Evolutionary conservation across 2,888 invertebrate species (phyloP), one percentile per base, ranked within the genome.

Genomic region (Amiota minor): DNA sequence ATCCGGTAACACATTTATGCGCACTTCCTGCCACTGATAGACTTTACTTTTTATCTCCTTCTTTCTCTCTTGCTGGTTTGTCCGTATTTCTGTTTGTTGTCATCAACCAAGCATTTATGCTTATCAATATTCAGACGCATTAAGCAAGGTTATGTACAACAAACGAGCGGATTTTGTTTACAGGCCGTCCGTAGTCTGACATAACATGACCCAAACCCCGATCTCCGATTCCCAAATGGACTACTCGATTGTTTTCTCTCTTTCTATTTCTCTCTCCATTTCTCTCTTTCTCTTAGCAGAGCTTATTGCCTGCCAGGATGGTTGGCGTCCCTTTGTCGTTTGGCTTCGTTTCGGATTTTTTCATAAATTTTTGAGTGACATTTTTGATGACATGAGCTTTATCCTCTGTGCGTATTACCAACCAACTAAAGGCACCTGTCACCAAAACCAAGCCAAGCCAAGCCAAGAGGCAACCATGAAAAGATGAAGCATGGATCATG

Each of bases 281-380:
- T 9, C 2, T 9, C 20, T 59, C 65, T 72, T 35, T 59, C 53
- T 69, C 75, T 75, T 2, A 35, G 35, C 35, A 35, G 35, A 35
- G 35, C 23, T 23, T 23, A 23, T 23, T 23, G 23, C 23, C 23
- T 23, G 23, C n/a, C 53, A 53, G 12, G 53, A n/a, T 53, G 53
- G 1, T 8, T n/a, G 53, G n/a, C 53, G 12, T 10, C n/a, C 53
- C 14, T 78, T 78, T 75, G 77, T 71, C 70, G 72, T 76, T 73
- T 68, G 75, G 72, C 72, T 35, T 35, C 35, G 6, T 35, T 35
- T 35, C 35, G 35, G 35, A 8, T 35, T 74, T 76, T 86, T 85
- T 84, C 87, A 84, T 86, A 81, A 80, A 86, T 87, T 81, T 86
- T 82, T 87, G 82, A 87, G 87, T 87, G 87, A 86, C 83, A 87